Evolutionary conservation across 2,888 invertebrate species (phyloP).

Genomic region (Neelides folsomi): DNA sequence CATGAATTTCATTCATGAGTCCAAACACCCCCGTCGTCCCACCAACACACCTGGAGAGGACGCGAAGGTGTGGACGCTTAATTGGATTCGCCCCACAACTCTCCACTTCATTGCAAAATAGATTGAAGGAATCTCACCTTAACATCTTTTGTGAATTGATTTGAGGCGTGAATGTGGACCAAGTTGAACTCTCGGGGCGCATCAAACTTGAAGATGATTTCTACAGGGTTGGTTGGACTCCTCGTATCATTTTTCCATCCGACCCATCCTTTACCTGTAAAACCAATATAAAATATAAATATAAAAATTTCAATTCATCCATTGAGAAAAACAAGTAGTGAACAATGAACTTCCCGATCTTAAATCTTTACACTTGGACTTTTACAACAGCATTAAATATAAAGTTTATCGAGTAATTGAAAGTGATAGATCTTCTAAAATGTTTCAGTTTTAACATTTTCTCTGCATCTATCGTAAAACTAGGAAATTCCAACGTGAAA

Average conservation of each 20-base stretch:
- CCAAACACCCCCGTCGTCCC: too few relatives aligned
- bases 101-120: not conserved
- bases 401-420: not conserved
- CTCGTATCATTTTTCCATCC: slow-evolving; percentile 75
- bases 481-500: too few relatives aligned
- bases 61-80: too few relatives aligned
- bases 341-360: too few relatives aligned
- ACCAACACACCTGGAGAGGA: too few relatives aligned
- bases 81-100: too few relatives aligned
- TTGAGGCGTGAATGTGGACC: slow-evolving; percentile 68
- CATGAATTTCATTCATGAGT: too few relatives aligned
- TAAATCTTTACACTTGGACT: too few relatives aligned
- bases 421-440: too few relatives aligned
- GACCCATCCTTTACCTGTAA: slow-evolving; percentile 64
- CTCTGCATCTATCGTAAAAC: too few relatives aligned
- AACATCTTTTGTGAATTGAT: slow-evolving; percentile 70
- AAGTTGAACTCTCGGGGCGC: slow-evolving; percentile 71
- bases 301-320: not conserved
- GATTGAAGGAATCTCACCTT: slow-evolving; percentile 44
- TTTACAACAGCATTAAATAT: not conserved
- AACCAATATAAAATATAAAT: slow-evolving; percentile 13
- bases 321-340: too few relatives aligned
- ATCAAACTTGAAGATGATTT: slow-evolving; percentile 69
- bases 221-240: slow-evolving; percentile 46
- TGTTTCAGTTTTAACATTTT: too few relatives aligned